These are phyloP conservation scores for Heterochromis multidens DNA, from an alignment of 2,113 vertebrate species.

Conservation along the genomic window DNA sequence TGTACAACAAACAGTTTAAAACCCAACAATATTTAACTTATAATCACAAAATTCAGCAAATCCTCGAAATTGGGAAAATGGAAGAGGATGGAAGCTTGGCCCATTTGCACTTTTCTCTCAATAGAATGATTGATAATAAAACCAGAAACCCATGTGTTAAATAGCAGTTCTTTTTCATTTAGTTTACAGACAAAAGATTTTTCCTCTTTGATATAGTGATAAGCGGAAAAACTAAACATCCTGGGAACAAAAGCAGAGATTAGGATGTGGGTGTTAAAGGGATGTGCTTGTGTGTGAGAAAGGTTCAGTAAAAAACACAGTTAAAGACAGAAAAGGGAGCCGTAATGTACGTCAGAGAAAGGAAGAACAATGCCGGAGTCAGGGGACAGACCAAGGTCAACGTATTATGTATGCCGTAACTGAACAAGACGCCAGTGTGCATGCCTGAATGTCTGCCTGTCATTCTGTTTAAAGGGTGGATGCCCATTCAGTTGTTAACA, in stretches of 20 bases:
- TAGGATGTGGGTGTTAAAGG: conserved; percentile 45
- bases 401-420: conserved; percentile 29
- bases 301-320: conserved; percentile 48
- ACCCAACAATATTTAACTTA: not conserved
- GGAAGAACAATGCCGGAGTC: conserved; percentile 62
- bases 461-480: not conserved
- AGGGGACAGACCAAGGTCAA: conserved; percentile 62
- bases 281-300: conserved; percentile 21
- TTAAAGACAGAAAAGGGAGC: conserved; percentile 58
- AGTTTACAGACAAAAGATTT: not conserved
- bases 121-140: not conserved
- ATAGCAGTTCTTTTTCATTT: not conserved
- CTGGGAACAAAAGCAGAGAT: conserved; percentile 48
- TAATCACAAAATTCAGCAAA: not conserved
- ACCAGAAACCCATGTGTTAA: not conserved
- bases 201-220: not conserved
- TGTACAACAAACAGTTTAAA: not conserved
- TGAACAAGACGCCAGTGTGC: conserved; percentile 26
- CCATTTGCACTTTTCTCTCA: not conserved
- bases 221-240: conserved; percentile 43
- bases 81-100: not conserved
- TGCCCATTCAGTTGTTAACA: not conserved
- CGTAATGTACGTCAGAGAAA: conserved; percentile 58
- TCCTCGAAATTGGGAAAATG: not conserved
- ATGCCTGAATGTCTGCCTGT: not conserved